Percentiles rank a stretch among this genome's conserved stretches.
These are phyloP conservation scores for Myioborus miniatus DNA, from an alignment of 2,797 vertebrate species.

Conservation along the genomic window DNA sequence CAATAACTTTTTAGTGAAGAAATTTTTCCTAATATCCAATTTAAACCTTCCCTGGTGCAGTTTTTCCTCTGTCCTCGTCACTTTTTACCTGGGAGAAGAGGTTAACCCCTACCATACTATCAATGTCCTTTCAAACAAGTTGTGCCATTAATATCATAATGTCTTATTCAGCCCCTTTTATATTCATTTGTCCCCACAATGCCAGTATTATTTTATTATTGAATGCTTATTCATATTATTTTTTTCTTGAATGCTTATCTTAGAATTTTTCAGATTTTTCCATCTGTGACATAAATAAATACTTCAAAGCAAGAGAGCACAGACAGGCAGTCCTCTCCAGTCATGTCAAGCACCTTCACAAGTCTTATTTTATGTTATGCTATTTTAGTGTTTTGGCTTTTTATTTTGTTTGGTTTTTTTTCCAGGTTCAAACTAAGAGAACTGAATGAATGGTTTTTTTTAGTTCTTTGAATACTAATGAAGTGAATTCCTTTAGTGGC, in stretches of 20 bases:
- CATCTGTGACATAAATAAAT: neutral
- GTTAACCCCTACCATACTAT: rapidly evolving
- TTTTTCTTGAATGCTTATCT: neutral
- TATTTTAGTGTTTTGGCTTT: neutral
- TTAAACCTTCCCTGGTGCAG: neutral
- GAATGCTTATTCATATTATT: neutral
- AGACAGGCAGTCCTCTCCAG: neutral
- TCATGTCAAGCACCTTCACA: neutral
- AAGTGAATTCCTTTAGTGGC: neutral
- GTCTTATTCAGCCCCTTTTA: neutral
- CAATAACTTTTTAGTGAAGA: neutral
- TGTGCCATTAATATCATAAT: neutral
- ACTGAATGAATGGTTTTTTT: neutral
- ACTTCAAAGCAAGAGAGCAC: neutral
- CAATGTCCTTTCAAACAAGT: neutral
- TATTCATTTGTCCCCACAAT: neutral
- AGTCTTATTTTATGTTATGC: neutral
- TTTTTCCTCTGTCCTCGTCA: neutral
- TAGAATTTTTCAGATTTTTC: neutral
- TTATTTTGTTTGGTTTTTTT: neutral
- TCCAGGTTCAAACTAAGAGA: neutral
- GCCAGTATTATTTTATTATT: neutral
- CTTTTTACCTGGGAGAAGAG: neutral
- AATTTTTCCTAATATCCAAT: neutral
- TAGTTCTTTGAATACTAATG: neutral